These are phyloP conservation scores for Pseudolycoriella hygida DNA, from an alignment of 2,888 invertebrate genomes.

Conservation along the genomic window DNA sequence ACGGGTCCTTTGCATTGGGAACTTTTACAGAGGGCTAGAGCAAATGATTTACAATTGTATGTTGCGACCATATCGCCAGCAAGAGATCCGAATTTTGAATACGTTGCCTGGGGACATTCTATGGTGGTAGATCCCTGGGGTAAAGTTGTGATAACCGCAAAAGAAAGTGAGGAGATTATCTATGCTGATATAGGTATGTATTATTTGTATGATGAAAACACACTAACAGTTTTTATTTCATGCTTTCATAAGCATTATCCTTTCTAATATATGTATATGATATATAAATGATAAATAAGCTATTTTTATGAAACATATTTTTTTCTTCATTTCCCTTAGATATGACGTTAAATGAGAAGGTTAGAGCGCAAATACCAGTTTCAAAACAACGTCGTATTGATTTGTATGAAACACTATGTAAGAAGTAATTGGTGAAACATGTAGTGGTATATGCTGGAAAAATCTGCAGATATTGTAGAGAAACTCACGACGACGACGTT, in stretches of 20 bases:
- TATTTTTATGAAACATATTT: too few species aligned
- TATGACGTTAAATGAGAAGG: slow-evolving; percentile 48
- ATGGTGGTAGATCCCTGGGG: slow-evolving; percentile 66
- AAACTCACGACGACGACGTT: too few species aligned
- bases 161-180: slow-evolving; percentile 50
- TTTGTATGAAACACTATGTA: slow-evolving; percentile 40
- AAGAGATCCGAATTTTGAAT: slow-evolving; percentile 51
- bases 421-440: too few species aligned
- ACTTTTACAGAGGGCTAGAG: slow-evolving; percentile 59
- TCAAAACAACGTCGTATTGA: slow-evolving; percentile 54
- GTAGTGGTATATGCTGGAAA: too few species aligned
- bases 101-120: slow-evolving; percentile 82
- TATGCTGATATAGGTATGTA: slow-evolving; percentile 53
- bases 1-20: slow-evolving; percentile 93
- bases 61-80: slow-evolving; percentile 76
- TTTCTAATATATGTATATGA: too few species aligned
- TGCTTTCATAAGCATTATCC: background rate
- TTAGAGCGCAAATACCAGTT: slow-evolving; percentile 70
- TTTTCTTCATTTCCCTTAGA: slow-evolving; percentile 31
- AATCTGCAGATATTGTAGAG: too few species aligned
- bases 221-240: background rate
- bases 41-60: slow-evolving; percentile 78
- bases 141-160: slow-evolving; percentile 47
- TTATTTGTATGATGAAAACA: background rate
- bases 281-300: too few species aligned